These are phyloP conservation scores for Hylomyscus alleni DNA, from an alignment of 2,797 vertebrate genomes.

Conservation along the genomic window DNA sequence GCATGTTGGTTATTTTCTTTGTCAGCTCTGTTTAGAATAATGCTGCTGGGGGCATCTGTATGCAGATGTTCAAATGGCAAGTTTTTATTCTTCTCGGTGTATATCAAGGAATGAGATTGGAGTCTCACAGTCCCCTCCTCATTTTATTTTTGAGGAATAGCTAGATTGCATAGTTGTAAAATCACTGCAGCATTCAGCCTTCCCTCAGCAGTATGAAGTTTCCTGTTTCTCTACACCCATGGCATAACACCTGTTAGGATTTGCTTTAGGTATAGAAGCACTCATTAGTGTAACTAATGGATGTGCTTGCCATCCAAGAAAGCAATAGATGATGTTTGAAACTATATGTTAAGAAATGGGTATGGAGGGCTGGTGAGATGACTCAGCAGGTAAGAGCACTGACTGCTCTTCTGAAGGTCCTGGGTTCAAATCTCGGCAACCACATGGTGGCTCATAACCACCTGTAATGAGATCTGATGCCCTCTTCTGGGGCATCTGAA, in stretches of 20 bases:
- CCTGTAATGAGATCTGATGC: too few species aligned
- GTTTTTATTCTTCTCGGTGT: background rate
- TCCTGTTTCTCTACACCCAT: background rate
- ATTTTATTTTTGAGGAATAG: background rate
- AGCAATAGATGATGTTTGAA: background rate
- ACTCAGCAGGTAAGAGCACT: too few species aligned
- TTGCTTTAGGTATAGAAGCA: background rate
- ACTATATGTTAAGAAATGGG: conserved; percentile 1
- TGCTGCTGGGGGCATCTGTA: background rate
- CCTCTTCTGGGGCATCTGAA: too few species aligned
- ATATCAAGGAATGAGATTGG: background rate
- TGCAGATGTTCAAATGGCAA: background rate
- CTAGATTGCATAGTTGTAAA: background rate
- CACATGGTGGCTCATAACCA: too few species aligned
- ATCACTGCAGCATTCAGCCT: background rate
- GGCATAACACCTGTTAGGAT: background rate
- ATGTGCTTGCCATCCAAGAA: background rate
- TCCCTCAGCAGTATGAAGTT: background rate
- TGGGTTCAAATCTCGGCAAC: too few species aligned
- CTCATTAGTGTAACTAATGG: background rate
- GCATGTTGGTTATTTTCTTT: background rate
- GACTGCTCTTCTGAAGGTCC: too few species aligned
- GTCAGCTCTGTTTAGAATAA: background rate
- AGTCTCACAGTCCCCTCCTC: background rate
- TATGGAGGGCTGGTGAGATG: too few species aligned